phyloP scores from a whole-genome alignment of 1,140 invertebrate genomes.

The Drosophila pallidifrons region DNA sequence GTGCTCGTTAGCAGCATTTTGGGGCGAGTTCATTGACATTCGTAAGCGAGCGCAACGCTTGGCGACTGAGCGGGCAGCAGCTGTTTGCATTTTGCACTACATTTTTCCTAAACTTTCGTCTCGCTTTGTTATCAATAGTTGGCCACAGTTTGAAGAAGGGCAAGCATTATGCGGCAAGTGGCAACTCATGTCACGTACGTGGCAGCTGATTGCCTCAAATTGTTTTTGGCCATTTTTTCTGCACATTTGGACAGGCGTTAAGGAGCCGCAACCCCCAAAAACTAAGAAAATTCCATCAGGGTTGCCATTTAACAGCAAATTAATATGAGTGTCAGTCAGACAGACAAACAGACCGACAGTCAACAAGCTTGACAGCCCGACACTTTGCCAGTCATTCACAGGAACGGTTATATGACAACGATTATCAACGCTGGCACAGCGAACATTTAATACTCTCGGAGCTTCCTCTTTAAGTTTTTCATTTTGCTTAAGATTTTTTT shows the following conservation, averaged over 20 bases:
- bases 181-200: constrained; percentile 71
- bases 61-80: constrained; percentile 41
- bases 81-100: constrained; percentile 73
- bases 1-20: constrained; percentile 68
- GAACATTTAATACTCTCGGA: neutral
- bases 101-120: constrained; percentile 33
- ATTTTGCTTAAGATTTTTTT: neutral
- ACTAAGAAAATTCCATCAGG: constrained; percentile 32
- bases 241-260: constrained; percentile 72
- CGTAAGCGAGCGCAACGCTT: neutral
- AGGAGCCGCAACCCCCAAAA: constrained; percentile 23
- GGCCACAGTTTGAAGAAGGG: constrained; percentile 16
- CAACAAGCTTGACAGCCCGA: constrained; percentile 5
- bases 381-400: constrained; percentile 23
- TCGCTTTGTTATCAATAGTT: constrained; percentile 46
- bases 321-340: constrained; percentile 58
- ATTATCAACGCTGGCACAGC: neutral
- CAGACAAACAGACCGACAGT: constrained; percentile 2
- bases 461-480: neutral
- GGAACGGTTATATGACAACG: neutral
- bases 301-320: constrained; percentile 59
- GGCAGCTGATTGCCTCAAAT: constrained; percentile 76
- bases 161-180: neutral
- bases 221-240: constrained; percentile 77
- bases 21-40: constrained; percentile 68